Evolutionary conservation across 2,888 invertebrate species (phyloP), one percentile per base, ranked within the genome.

Genomic region (Capitulum mitella): DNA sequence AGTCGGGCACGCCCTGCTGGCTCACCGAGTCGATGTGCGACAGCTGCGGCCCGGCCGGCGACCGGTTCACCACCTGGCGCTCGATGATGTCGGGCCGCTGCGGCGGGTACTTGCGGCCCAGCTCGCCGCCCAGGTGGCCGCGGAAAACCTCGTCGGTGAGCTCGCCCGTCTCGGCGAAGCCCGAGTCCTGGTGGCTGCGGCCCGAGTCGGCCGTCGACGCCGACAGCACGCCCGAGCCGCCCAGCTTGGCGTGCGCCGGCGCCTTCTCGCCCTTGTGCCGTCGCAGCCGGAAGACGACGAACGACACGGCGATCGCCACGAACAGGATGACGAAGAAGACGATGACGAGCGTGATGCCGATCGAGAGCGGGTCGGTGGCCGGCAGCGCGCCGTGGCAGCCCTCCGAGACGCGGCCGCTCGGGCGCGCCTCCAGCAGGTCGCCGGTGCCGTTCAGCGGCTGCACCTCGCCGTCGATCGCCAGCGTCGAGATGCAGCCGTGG

Each of bases 61-160:
- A 93, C 85, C 94, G 94, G 43, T 92, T 92, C 0, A 94, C 91
- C 5, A 92, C 91, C 87, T 96, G 94, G 64, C 95, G 87, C 86
- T 96, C 95, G 82, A 97, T 97, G 46, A 97, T 95, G 85, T 97
- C 97, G 0, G 97, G 97, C 70, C 96, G 88, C 85, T 95, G 94
- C 0, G 93, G 92, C 86, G 94, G 94, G 84, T 93, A 94, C 85
- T 94, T 94, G 84, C 94, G 94, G 0, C 94, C 92, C 74, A 94
- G 89, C 70, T 96, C 86, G 85, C 97, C 96, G 29, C 46, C 76
- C 81, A 94, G 88, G 83, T 93, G 92, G 84, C 91, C 91, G 54
- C 92, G 81, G 37, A 86, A 84, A 19, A 86, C 84, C 70, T 86
- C 85, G 78, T 86, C 85, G 10, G 83, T 83, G 51, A 82, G 82